Conservation (phyloP, 1,140 invertebrate species). For the Aphaenogaster floridana region DNA sequence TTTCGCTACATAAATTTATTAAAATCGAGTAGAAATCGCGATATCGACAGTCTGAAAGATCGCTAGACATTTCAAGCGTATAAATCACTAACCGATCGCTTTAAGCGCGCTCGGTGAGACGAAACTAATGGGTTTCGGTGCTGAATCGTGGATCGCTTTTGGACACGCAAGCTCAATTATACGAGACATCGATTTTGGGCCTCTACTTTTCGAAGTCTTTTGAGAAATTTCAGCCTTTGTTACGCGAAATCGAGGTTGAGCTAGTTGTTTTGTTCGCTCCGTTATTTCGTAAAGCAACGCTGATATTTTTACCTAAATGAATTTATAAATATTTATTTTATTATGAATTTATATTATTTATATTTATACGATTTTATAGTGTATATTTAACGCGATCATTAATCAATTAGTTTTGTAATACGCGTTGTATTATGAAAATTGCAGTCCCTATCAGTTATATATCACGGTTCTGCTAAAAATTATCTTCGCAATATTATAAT, state of each 20-base stretch:
- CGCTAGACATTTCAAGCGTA: neutral
- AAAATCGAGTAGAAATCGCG: neutral
- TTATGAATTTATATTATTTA: no score
- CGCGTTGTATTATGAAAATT: neutral
- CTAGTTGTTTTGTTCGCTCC: conserved; percentile 63
- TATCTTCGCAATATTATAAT: neutral
- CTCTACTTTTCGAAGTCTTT: neutral
- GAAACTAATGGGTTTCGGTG: conserved; percentile 26
- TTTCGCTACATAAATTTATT: neutral
- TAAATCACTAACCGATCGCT: conserved; percentile 57
- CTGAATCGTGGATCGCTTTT: conserved; percentile 26
- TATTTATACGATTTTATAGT: neutral
- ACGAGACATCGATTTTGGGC: conserved; percentile 18
- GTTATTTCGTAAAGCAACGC: conserved; percentile 70
- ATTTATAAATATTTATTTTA: neutral
- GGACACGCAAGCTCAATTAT: conserved; percentile 65
- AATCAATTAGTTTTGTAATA: neutral
- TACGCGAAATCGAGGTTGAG: conserved; percentile 49
- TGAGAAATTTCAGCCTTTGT: neutral
- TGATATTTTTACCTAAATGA: conserved; percentile 60
- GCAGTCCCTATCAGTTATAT: neutral
- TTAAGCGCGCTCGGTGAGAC: conserved; percentile 53
- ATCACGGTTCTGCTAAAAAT: no score
- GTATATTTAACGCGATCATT: neutral
- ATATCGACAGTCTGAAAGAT: neutral